phyloP scores from a whole-genome alignment of 2,797 vertebrate genomes.

The Smutsia temminckii region DNA sequence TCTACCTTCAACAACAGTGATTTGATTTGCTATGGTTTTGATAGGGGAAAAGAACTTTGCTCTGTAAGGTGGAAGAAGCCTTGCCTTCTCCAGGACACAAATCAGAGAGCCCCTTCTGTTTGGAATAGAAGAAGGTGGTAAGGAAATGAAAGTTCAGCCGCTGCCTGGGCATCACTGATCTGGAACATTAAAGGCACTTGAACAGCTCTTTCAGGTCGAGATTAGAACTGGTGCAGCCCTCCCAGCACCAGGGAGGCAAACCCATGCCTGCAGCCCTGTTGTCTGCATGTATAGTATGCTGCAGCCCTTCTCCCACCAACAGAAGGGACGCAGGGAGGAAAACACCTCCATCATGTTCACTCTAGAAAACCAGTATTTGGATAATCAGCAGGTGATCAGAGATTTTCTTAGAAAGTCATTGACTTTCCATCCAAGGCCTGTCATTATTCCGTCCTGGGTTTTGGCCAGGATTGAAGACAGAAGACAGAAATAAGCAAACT shows the following conservation, averaged over 20 bases:
- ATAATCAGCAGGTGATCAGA: background rate
- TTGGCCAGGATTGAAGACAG: background rate
- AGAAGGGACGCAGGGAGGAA: background rate
- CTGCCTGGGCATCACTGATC: background rate
- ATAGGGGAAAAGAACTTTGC: background rate
- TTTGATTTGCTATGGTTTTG: background rate
- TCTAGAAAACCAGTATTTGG: background rate
- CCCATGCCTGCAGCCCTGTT: background rate
- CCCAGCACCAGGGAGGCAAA: background rate
- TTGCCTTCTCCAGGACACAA: background rate
- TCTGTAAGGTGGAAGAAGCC: background rate
- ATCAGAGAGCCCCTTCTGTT: background rate
- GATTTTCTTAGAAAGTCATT: background rate
- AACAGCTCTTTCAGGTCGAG: background rate
- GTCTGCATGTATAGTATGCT: background rate
- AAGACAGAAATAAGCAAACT: constrained; percentile 7
- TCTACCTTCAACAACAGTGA: background rate
- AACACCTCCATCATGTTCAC: background rate
- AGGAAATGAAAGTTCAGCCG: background rate
- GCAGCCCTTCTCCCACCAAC: background rate
- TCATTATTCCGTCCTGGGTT: constrained; percentile 33
- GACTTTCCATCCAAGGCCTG: background rate
- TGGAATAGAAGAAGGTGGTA: background rate
- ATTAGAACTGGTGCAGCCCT: background rate
- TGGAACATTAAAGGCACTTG: background rate